Evolutionary conservation across 2,113 vertebrate species (phyloP).

Genomic region (Podarcis raffonei): DNA sequence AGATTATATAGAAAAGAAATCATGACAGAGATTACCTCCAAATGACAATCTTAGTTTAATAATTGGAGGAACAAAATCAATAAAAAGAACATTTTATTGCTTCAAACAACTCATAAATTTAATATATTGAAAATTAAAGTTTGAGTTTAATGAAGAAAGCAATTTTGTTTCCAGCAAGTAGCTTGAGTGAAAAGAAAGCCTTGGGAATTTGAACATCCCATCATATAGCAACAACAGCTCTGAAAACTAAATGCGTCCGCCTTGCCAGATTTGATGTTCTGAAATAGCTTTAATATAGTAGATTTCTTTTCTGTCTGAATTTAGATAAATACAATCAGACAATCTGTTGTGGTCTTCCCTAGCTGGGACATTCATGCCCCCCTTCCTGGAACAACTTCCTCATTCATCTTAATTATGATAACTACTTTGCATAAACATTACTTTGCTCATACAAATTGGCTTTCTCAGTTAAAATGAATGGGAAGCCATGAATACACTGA

Average conservation of each 20-base stretch:
- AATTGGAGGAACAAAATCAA: slow-evolving; percentile 62
- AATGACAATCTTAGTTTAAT: slow-evolving; percentile 67
- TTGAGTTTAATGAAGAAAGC: slow-evolving; percentile 64
- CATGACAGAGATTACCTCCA: slow-evolving; percentile 54
- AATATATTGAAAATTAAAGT: slow-evolving; percentile 65
- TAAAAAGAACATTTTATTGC: slow-evolving; percentile 56
- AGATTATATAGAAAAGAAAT: slow-evolving; percentile 40
- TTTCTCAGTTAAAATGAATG: not conserved
- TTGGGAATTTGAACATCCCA: slow-evolving; percentile 25
- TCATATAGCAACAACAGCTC: not conserved
- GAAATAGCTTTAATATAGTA: not conserved
- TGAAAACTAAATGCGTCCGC: not conserved
- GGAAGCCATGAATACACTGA: not conserved
- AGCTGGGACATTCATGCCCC: not conserved
- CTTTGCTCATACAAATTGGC: not conserved
- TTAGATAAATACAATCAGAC: not conserved
- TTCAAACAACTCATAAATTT: slow-evolving; percentile 53
- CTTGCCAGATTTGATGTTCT: not conserved
- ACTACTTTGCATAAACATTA: not conserved
- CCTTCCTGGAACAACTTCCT: not conserved
- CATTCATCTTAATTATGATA: not conserved
- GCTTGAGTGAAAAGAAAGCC: slow-evolving; percentile 54
- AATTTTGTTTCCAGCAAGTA: slow-evolving; percentile 58
- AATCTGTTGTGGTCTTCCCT: not conserved
- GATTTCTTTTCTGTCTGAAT: not conserved